phyloP scores from a whole-genome alignment of 2,113 vertebrate genomes.

The Acanthisitta chloris region DNA sequence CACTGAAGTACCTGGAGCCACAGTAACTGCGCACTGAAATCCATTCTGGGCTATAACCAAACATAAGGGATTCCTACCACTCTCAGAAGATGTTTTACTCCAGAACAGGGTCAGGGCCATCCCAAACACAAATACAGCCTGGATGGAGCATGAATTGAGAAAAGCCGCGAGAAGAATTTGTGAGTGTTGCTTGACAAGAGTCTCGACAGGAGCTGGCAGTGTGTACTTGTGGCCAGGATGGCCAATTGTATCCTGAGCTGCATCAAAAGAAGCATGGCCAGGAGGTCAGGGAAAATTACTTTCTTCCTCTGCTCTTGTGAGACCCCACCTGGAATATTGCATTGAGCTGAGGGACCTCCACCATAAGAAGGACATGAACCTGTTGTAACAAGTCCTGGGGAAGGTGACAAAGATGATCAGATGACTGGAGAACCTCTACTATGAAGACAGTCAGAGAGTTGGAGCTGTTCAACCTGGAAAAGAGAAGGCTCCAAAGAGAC shows the following conservation, averaged over 20 bases:
- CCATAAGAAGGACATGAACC: not conserved
- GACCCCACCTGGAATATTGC: not conserved
- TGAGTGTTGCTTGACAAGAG: not conserved
- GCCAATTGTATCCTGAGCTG: not conserved
- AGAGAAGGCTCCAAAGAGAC: too few relatives aligned
- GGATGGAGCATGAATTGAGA: not conserved
- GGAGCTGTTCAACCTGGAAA: too few relatives aligned
- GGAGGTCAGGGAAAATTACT: not conserved
- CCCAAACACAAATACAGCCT: not conserved
- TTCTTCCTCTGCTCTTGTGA: not conserved
- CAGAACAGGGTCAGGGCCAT: not conserved
- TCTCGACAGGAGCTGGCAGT: not conserved
- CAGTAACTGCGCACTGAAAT: not conserved
- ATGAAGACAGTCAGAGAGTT: too few relatives aligned
- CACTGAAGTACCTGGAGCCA: too few relatives aligned
- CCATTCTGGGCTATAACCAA: not conserved
- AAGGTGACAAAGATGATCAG: not conserved
- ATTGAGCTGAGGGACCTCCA: not conserved
- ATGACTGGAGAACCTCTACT: not conserved
- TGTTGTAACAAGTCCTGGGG: not conserved
- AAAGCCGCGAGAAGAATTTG: not conserved
- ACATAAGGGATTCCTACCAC: fast-evolving
- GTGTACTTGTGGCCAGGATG: not conserved
- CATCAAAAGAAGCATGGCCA: not conserved
- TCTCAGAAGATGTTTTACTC: not conserved